These are phyloP conservation scores for Sylvilagus bachmani DNA, from an alignment of 2,113 vertebrate genomes.

Conservation along the genomic window DNA sequence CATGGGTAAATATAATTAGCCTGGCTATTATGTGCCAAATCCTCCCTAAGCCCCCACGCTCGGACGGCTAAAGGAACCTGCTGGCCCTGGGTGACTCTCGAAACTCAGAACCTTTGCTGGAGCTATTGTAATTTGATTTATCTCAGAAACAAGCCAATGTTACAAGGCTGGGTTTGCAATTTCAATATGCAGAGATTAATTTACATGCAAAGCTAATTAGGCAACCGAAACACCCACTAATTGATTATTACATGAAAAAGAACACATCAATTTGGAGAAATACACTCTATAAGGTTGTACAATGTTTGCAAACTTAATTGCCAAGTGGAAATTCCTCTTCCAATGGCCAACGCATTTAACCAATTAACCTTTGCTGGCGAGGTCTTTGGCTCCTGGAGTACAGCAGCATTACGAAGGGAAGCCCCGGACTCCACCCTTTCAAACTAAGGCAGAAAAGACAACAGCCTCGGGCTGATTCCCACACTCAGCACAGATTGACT, in stretches of 20 bases:
- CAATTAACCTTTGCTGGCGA: constrained; percentile 71
- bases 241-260: constrained; percentile 81
- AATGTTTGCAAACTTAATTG: constrained; percentile 82
- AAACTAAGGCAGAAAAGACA: not conserved
- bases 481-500: not conserved
- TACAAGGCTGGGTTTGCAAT: constrained; percentile 78
- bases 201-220: constrained; percentile 80
- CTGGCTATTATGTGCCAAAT: constrained; percentile 82
- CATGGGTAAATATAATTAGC: constrained; percentile 84
- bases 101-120: constrained; percentile 79
- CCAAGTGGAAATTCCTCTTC: constrained; percentile 67
- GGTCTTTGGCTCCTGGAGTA: constrained; percentile 20
- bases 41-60: constrained; percentile 74
- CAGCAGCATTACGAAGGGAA: not conserved
- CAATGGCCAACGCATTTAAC: constrained; percentile 66
- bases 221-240: constrained; percentile 78
- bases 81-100: constrained; percentile 75
- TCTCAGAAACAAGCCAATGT: constrained; percentile 78
- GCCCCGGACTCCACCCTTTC: constrained; percentile 22
- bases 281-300: constrained; percentile 64
- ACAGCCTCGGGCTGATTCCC: not conserved
- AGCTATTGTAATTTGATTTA: constrained; percentile 83
- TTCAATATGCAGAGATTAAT: constrained; percentile 85
- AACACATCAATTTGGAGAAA: constrained; percentile 75
- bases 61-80: constrained; percentile 67